Evolutionary conservation across 1,140 invertebrate genomes (phyloP), one percentile per base, ranked within the genome.

Genomic region (Tetragnatha versicolor): DNA sequence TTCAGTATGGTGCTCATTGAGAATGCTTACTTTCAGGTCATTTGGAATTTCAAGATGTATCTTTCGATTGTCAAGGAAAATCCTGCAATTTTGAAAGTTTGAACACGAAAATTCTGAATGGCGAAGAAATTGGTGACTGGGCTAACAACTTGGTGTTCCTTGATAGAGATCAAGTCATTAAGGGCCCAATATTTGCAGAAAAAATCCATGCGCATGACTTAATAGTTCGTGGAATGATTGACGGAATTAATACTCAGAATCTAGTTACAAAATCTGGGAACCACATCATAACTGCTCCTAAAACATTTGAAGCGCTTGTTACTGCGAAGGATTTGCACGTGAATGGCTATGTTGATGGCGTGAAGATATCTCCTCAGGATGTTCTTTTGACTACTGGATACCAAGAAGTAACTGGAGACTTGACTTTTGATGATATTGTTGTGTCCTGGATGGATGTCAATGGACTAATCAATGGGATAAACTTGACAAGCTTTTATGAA

Each of bases 191-290:
- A 35, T 20, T 33, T 9, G 47, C 65, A 2, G 65, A 81, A 61
- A 45, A 72, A 3, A 63, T 82, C 3, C 33, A 17, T 27, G 63
- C 80, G 0, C 25, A 33, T 29, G 33, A 61, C 6, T 55, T 79
- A 12, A 70, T 31, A n/a, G 53, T 79, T 0, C 9, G 20, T 37
- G 76, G 72, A n/a, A 33, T 33, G 12, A 49, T 82, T 22, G 47
- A 81, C 61, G 77, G 55, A 17, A 33, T 81, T 3, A 37, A 79
- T 31, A 69, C 49, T 5, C 17, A 25, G 4, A 49, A 47, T 47
- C 37, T 82, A 7, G 81, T 82, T 5, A 80, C 79, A 5, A 61
- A 49, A 77, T 42, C 42, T 45, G 81, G 79, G 14, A 45, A 51
- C 31, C 81, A 81, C 37, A 12, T 17, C 4, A 80, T 81, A 25